A percentile compares a stretch with the other conserved stretches of the same genome.
Evolutionary conservation across 2,797 vertebrate species (phyloP).

Genomic region (Sciurus carolinensis): DNA sequence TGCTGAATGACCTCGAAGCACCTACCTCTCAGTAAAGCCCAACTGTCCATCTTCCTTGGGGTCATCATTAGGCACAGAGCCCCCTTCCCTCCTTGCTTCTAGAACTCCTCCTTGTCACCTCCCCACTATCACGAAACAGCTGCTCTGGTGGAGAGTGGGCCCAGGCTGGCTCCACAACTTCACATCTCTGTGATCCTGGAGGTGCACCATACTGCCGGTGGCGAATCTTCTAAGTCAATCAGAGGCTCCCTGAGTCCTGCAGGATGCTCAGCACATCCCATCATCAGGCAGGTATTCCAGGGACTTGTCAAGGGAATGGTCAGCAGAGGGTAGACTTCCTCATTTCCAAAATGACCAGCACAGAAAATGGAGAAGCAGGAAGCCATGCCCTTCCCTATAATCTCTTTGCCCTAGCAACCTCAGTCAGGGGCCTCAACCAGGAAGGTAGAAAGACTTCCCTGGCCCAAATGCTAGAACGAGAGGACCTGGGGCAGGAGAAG

Average conservation of each 20-base stretch:
- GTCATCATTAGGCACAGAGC: neutral
- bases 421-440: neutral
- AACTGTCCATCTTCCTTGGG: neutral
- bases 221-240: neutral
- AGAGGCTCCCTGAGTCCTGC: neutral
- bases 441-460: neutral
- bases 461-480: neutral
- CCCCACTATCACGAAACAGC: neutral
- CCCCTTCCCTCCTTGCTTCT: neutral
- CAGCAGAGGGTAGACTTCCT: fast-evolving
- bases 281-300: neutral
- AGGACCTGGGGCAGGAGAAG: neutral
- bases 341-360: neutral
- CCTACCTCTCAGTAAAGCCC: neutral
- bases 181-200: neutral
- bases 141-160: neutral
- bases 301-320: neutral
- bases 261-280: neutral
- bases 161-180: neutral
- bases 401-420: neutral
- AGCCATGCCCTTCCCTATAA: too few relatives aligned
- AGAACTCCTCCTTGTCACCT: neutral
- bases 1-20: neutral
- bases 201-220: fast-evolving
- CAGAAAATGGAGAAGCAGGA: neutral